Evolutionary conservation across 1,140 invertebrate species (phyloP).

Genomic region (Achatina immaculata): DNA sequence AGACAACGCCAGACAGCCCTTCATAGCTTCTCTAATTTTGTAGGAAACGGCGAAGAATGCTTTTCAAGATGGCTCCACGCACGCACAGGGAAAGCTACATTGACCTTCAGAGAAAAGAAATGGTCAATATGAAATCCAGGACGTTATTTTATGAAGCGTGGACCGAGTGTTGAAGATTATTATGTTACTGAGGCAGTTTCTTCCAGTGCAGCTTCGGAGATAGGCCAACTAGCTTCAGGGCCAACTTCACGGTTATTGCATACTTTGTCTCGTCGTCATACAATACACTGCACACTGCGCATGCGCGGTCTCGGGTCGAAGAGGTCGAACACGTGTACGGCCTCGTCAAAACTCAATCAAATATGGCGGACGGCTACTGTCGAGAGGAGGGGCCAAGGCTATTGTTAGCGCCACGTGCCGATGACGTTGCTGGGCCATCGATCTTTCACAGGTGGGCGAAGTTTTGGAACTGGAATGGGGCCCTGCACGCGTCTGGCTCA

Average conservation of each 20-base stretch:
- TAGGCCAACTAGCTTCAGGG: neutral
- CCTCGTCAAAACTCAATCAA: slow-evolving; percentile 30
- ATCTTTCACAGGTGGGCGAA: slow-evolving; percentile 36
- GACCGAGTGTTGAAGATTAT: neutral
- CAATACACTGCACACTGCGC: slow-evolving; percentile 6
- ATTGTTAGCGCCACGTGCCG: slow-evolving; percentile 29
- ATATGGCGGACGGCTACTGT: neutral
- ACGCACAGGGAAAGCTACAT: neutral
- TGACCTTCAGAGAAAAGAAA: neutral
- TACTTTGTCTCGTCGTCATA: neutral
- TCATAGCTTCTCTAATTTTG: neutral
- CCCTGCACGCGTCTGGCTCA: neutral
- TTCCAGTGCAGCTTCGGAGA: neutral
- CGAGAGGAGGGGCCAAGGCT: slow-evolving; percentile 20
- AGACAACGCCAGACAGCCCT: neutral
- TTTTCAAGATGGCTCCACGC: neutral
- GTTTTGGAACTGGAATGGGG: slow-evolving; percentile 4
- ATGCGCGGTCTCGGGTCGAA: neutral
- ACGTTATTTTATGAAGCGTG: slow-evolving; percentile 3
- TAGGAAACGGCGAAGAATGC: neutral
- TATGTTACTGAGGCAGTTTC: neutral
- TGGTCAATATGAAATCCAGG: neutral
- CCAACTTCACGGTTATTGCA: slow-evolving; percentile 23
- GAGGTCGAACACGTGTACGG: slow-evolving; percentile 19
- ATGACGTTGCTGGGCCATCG: slow-evolving; percentile 20